Percentiles rank a stretch among this genome's conserved stretches.
Evolutionary conservation across 1,140 invertebrate genomes (phyloP).

Genomic region (Nasonia giraulti): DNA sequence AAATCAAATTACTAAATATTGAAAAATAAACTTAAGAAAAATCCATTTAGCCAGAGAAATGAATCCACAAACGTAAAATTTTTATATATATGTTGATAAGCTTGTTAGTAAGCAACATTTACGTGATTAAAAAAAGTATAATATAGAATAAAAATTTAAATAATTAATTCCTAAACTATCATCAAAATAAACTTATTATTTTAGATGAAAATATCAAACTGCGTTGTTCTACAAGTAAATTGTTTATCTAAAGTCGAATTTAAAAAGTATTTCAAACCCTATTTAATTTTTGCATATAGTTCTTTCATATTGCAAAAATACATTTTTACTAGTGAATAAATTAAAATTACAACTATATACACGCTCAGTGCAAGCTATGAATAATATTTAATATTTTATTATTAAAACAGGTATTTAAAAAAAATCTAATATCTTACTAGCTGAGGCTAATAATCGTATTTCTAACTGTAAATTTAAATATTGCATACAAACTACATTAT

Average conservation of each 20-base stretch:
- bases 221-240: not conserved
- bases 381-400: too few relatives aligned
- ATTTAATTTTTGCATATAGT: not conserved
- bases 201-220: slow-evolving; percentile 11
- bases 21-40: not conserved
- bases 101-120: slow-evolving; percentile 12
- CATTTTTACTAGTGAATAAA: not conserved
- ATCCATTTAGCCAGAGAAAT: slow-evolving; percentile 3
- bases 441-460: not conserved
- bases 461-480: not conserved
- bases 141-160: not conserved
- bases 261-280: not conserved
- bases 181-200: not conserved
- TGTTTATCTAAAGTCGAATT: not conserved
- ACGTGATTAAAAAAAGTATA: not conserved
- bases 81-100: not conserved
- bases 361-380: not conserved
- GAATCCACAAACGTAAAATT: slow-evolving; percentile 11
- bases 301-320: not conserved
- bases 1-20: not conserved
- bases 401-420: too few relatives aligned
- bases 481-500: not conserved
- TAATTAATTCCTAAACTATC: not conserved
- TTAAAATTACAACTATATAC: not conserved
- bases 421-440: too few relatives aligned